Conservation (phyloP, 2,797 vertebrate species). For the Setipinna tenuifilis region DNA sequence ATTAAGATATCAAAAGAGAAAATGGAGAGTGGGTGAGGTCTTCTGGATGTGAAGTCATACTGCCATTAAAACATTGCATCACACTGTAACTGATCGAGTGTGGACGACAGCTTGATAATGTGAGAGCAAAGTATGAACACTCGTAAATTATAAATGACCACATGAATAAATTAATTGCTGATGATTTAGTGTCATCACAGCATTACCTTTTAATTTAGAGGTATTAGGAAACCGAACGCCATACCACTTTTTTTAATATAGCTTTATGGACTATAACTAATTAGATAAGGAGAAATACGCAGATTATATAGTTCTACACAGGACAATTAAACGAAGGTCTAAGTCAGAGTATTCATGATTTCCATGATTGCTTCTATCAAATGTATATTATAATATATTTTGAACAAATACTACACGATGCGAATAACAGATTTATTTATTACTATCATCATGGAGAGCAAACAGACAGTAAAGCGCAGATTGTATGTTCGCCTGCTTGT, state of each 20-base stretch:
- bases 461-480: conserved; percentile 27
- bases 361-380: not conserved
- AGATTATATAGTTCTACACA: not conserved
- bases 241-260: not conserved
- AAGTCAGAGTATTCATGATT: not conserved
- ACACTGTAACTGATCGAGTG: conserved; percentile 60
- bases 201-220: not conserved
- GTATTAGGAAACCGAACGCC: not conserved
- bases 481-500: conserved; percentile 18
- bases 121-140: conserved; percentile 78
- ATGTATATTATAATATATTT: not conserved
- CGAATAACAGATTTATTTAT: no score
- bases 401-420: not conserved
- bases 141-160: conserved; percentile 86
- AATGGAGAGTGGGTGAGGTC: not conserved
- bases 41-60: not conserved
- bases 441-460: not conserved
- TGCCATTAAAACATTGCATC: not conserved
- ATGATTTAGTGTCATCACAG: conserved; percentile 83
- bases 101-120: conserved; percentile 71
- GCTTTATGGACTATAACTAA: not conserved
- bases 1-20: no score
- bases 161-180: conserved; percentile 89
- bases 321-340: not conserved
- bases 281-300: not conserved